Percentiles rank a stretch among this genome's conserved stretches.
phyloP scores from a whole-genome alignment of 1,140 invertebrate genomes.

The Helicorthomorpha holstii region DNA sequence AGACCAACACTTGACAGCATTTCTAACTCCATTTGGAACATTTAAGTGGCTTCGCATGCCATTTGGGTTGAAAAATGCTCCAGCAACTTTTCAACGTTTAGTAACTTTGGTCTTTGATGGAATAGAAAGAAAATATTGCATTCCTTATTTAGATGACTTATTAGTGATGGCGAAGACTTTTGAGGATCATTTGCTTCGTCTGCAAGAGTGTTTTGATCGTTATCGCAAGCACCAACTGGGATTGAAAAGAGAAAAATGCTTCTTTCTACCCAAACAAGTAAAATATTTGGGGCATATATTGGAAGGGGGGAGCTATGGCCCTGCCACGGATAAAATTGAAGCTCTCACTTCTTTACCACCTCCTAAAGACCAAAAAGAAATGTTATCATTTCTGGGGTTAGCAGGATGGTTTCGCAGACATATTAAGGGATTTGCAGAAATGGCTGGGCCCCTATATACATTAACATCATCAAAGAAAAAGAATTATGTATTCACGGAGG shows the following conservation, averaged over 20 bases:
- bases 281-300: constrained; percentile 9
- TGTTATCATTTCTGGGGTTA: constrained; percentile 20
- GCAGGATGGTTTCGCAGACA: constrained; percentile 23
- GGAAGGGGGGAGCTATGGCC: not conserved
- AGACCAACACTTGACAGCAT: constrained; percentile 5
- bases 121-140: not conserved
- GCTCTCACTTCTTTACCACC: constrained; percentile 3
- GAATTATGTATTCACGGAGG: not conserved
- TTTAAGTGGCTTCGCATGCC: not conserved
- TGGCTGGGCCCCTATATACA: constrained; percentile 12
- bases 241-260: constrained; percentile 8
- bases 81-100: not conserved
- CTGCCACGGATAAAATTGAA: constrained; percentile 4
- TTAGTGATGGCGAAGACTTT: constrained; percentile 3
- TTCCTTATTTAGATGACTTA: constrained; percentile 8
- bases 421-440: constrained; percentile 15
- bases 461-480: constrained; percentile 1
- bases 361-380: constrained; percentile 10
- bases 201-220: not conserved
- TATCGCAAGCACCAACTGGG: not conserved
- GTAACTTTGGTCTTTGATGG: not conserved
- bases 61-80: constrained; percentile 4
- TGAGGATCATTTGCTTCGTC: constrained; percentile 1
- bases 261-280: not conserved
- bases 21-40: not conserved